Percentiles rank a stretch among this genome's conserved stretches.
Conservation (phyloP, 2,797 vertebrate species). For the Halcyon badia region DNA sequence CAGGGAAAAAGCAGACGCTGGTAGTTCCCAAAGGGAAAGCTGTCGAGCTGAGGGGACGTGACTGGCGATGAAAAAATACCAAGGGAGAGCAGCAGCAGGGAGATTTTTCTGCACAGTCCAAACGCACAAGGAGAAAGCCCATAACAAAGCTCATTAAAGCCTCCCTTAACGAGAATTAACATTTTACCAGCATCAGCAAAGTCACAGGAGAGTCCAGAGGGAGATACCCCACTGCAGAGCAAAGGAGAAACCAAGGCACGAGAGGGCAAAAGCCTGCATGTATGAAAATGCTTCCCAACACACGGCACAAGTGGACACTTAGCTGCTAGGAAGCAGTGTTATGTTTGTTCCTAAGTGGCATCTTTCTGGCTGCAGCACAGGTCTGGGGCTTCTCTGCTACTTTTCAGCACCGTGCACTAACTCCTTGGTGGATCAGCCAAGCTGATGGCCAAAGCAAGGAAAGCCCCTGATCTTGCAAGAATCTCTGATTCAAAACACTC, state of each 20-base stretch:
- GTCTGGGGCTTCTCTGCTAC: neutral
- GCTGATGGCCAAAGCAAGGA: neutral
- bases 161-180: accelerated
- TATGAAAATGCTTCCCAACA: neutral
- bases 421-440: neutral
- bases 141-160: neutral
- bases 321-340: neutral
- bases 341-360: accelerated
- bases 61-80: neutral
- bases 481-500: neutral
- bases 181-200: neutral
- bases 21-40: neutral
- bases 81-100: neutral
- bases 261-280: accelerated
- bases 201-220: neutral
- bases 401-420: neutral
- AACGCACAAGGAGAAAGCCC: neutral
- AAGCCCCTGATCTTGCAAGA: neutral
- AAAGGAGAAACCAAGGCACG: neutral
- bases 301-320: neutral
- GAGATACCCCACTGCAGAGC: neutral
- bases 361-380: neutral
- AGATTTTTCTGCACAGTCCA: neutral
- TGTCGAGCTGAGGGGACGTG: neutral
- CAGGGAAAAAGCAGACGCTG: neutral